Percentiles rank a stretch among this genome's conserved stretches.
These are phyloP conservation scores for Tachysurus fulvidraco DNA, from an alignment of 2,113 vertebrate species.

Conservation along the genomic window DNA sequence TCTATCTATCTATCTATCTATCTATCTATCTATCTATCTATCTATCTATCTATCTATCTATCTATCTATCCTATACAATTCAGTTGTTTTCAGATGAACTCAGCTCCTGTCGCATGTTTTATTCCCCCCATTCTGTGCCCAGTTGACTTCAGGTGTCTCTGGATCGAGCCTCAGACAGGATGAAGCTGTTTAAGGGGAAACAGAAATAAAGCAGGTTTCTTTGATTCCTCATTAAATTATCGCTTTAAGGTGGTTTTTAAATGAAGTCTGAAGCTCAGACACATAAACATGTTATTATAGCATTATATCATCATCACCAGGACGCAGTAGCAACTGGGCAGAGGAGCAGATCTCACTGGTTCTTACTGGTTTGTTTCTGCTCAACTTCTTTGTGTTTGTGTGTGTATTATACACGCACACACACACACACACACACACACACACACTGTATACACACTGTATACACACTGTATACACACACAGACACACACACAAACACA, in stretches of 20 bases:
- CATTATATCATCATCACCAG: background rate
- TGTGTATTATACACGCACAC: constrained; percentile 44
- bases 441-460: background rate
- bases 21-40: no score
- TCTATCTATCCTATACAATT: background rate
- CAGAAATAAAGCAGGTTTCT: background rate
- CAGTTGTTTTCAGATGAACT: background rate
- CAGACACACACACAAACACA: background rate
- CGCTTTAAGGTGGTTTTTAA: constrained; percentile 14
- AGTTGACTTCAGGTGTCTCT: background rate
- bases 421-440: no score
- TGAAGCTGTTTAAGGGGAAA: background rate
- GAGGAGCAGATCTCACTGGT: background rate
- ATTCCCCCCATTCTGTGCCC: background rate
- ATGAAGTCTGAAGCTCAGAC: constrained; percentile 34
- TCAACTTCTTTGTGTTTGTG: constrained; percentile 69
- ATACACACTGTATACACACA: no score
- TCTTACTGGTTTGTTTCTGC: constrained; percentile 52
- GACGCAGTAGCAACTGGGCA: background rate
- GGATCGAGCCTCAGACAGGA: background rate
- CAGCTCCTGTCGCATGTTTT: background rate
- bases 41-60: no score
- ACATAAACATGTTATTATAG: background rate
- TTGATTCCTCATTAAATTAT: constrained; percentile 4
- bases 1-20: no score